Percentiles rank a stretch among this genome's conserved stretches.
Evolutionary conservation across 2,888 invertebrate species (phyloP).

Genomic region (Caradrina kadenii): DNA sequence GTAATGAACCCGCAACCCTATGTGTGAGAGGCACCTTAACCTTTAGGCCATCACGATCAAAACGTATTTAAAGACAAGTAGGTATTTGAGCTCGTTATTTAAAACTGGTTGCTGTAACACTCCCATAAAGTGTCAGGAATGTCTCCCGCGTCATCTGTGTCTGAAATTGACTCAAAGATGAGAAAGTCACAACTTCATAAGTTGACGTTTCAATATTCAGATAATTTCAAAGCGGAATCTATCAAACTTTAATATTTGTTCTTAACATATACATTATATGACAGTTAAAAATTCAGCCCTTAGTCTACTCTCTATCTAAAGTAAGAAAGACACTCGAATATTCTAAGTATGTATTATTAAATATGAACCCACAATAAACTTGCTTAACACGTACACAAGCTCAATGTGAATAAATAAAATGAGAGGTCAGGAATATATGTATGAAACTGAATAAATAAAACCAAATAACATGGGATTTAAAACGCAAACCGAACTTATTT

Average conservation of each 20-base stretch:
- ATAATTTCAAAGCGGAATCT: not conserved
- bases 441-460: constrained; percentile 59
- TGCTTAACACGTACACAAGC: constrained; percentile 55
- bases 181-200: constrained; percentile 9
- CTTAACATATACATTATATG: not conserved
- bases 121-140: not conserved
- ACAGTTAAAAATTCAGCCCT: no score
- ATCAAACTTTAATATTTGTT: not conserved
- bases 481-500: constrained; percentile 48
- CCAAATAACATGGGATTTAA: constrained; percentile 53
- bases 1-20: no score
- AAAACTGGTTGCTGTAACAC: not conserved
- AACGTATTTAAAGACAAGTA: not conserved
- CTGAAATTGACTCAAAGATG: constrained; percentile 7
- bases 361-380: constrained; percentile 54
- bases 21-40: no score
- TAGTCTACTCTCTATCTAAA: constrained; percentile 7
- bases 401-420: constrained; percentile 56
- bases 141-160: not conserved
- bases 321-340: constrained; percentile 15
- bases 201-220: not conserved
- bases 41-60: no score
- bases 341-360: constrained; percentile 38
- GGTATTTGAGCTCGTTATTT: constrained; percentile 8
- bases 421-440: constrained; percentile 53